phyloP scores from a whole-genome alignment of 2,888 invertebrate genomes.

The Allolobophora icterica region DNA sequence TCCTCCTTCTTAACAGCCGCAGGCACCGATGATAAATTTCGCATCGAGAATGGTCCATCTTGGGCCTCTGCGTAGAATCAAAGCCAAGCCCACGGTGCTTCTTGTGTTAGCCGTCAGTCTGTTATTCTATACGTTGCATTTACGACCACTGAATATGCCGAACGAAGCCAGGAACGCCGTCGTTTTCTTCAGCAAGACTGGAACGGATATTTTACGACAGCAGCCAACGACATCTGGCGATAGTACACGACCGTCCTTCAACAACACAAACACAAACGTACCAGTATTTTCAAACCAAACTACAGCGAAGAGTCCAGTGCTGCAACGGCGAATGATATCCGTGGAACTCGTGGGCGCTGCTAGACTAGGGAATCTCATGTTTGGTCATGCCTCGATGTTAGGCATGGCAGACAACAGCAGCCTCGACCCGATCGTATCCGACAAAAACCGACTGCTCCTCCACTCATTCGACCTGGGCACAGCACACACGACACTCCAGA shows the following conservation, averaged over 20 bases:
- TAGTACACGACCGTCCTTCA: not conserved
- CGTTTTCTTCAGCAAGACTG: not conserved
- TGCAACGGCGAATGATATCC: not conserved
- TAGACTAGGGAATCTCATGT: slow-evolving; percentile 21
- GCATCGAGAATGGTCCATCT: not conserved
- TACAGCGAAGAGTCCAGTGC: not conserved
- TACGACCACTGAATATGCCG: not conserved
- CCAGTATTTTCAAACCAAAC: not conserved
- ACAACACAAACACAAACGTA: not conserved
- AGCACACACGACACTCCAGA: not conserved
- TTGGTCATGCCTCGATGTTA: slow-evolving; percentile 11
- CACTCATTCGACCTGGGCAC: not conserved
- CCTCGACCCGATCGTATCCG: not conserved
- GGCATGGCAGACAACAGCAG: not conserved
- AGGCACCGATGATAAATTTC: not conserved
- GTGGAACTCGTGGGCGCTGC: slow-evolving; percentile 4
- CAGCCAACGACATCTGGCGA: not conserved
- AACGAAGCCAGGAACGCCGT: not conserved
- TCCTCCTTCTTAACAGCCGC: not conserved
- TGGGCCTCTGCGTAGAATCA: not conserved
- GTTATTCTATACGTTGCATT: not conserved
- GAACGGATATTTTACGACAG: not conserved
- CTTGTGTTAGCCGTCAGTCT: not conserved
- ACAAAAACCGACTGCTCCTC: not conserved
- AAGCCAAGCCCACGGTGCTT: not conserved